Percentiles rank a stretch among this genome's conserved stretches.
phyloP scores from a whole-genome alignment of 2,113 vertebrate species.

The Hemichromis elongatus region DNA sequence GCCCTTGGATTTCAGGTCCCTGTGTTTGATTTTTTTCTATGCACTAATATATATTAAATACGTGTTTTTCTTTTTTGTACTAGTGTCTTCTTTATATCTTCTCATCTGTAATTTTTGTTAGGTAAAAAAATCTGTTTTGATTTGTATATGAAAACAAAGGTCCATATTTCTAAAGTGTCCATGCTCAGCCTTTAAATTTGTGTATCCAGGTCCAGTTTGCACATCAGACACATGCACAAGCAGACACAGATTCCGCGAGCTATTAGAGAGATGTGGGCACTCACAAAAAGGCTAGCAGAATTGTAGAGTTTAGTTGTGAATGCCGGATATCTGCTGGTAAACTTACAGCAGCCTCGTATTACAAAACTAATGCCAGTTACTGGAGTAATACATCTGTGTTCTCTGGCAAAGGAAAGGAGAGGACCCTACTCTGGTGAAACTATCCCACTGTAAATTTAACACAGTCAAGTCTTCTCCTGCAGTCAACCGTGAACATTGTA shows the following conservation, averaged over 20 bases:
- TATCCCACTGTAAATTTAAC: background rate
- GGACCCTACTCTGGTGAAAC: background rate
- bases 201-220: background rate
- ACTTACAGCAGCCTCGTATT: background rate
- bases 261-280: background rate
- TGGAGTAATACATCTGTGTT: constrained; percentile 18
- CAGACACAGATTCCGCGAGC: background rate
- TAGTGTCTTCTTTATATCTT: background rate
- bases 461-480: constrained; percentile 9
- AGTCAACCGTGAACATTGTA: background rate
- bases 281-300: background rate
- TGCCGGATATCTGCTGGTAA: background rate
- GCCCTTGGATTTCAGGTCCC: background rate
- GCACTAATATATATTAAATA: background rate
- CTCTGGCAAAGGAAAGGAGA: background rate
- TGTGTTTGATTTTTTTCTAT: background rate
- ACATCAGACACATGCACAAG: background rate
- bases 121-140: background rate
- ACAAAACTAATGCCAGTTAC: constrained; percentile 7
- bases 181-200: background rate
- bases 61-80: background rate
- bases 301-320: background rate
- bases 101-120: background rate
- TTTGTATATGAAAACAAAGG: background rate
- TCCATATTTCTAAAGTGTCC: background rate